Base-by-base conservation (phyloP, 2,888 invertebrate species). In the Tenthredo amoena region DNA sequence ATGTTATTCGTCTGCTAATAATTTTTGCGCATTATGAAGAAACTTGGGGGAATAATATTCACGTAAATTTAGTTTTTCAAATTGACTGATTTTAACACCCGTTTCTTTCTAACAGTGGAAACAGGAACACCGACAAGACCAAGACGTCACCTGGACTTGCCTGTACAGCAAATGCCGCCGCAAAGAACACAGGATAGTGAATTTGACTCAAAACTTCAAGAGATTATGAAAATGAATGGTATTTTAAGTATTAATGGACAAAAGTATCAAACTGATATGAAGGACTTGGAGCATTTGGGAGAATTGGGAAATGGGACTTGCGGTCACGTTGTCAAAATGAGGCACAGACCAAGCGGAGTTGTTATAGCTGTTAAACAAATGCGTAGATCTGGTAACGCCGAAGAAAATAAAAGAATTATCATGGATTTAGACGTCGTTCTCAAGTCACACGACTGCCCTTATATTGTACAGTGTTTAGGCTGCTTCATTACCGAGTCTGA, bases 401-500 rank as follows among this genome's bases (percentile, higher is more conserved):
- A 99, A 93, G 99, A 99, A 94, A 99, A 98, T 88, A 99, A 99
- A 94, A 96, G 99, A 88, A 99, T 99, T 88, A 97, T 99, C 84
- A 99, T 99, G 99, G 99, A 99, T 94, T 95, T 99, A 88, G 99
- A 99, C 94, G 99, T 99, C 77, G 99, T 99, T 85, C 96, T 99
- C n/a, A 97, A 99, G 89, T 99, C 99, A 34, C 98, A 99, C 91
- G 99, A 98, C 94, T 99, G 99, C 94, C 97, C 97, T 58, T 99
- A 97, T 94, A 99, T 99, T 90, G 99, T 99, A 89, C 96, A 98
- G 93, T 99, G 99, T 94, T 95, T 98, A 91, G 99, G 99, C 68
- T 99, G 99, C 94, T 99, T 99, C 94, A 99, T 99, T 85, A 99
- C 98, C 0, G 98, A 98, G 93, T 97, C 98, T 0, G 99, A 99